Evolutionary conservation across 2,797 vertebrate genomes (phyloP).

Genomic region (Sebastes reedi): DNA sequence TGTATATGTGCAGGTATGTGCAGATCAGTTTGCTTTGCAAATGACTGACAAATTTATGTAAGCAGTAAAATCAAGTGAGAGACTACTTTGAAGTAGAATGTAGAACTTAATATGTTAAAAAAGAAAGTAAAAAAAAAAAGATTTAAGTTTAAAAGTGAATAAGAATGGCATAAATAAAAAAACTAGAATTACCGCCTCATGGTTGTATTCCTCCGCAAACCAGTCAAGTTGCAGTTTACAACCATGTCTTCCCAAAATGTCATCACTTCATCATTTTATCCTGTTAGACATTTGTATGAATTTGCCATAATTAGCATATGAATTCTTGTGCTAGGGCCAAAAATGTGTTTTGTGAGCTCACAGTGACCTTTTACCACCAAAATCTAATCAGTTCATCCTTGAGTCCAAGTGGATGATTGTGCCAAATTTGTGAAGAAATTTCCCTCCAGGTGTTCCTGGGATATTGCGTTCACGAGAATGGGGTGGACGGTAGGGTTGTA

Average conservation of each 20-base stretch:
- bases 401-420: too few relatives aligned
- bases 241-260: neutral
- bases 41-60: neutral
- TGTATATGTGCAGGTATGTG: neutral
- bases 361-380: too few relatives aligned
- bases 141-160: neutral
- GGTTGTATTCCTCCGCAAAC: neutral
- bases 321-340: rapidly evolving
- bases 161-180: too few relatives aligned
- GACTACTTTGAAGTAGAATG: neutral
- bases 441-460: too few relatives aligned
- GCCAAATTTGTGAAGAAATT: too few relatives aligned
- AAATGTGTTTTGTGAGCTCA: too few relatives aligned
- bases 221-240: neutral
- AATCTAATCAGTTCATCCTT: too few relatives aligned
- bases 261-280: neutral
- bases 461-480: too few relatives aligned
- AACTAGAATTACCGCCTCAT: neutral
- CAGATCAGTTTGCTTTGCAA: neutral
- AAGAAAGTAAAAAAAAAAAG: neutral
- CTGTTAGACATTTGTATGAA: too few relatives aligned
- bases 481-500: too few relatives aligned
- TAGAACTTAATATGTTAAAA: neutral
- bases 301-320: too few relatives aligned
- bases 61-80: neutral